Conservation (phyloP, 2,113 vertebrate genomes). For the Uria lomvia region DNA sequence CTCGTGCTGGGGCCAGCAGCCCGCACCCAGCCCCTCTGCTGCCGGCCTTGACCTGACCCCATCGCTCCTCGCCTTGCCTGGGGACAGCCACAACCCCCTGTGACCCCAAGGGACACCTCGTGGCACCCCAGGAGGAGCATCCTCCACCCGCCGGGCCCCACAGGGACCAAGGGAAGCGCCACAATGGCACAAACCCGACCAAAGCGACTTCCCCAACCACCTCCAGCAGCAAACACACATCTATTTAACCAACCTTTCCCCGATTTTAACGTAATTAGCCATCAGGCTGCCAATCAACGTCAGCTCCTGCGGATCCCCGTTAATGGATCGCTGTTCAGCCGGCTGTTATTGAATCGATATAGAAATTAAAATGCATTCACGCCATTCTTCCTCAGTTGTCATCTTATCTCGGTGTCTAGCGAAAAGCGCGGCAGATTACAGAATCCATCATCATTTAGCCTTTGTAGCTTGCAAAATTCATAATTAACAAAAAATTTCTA, state of each 20-base stretch:
- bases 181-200: accelerated
- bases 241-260: background rate
- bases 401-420: background rate
- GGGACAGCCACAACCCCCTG: background rate
- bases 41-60: background rate
- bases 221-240: background rate
- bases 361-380: background rate
- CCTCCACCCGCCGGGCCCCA: background rate
- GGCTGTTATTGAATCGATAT: background rate
- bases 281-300: background rate
- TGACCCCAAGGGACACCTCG: accelerated
- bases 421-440: background rate
- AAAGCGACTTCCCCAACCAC: background rate
- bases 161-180: background rate
- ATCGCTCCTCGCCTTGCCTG: background rate
- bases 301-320: background rate
- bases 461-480: conserved; percentile 1
- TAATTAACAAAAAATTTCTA: conserved; percentile 52
- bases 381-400: background rate
- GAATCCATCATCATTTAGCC: conserved; percentile 7
- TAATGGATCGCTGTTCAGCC: background rate
- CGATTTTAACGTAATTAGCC: background rate
- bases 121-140: background rate
- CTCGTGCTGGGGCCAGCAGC: background rate
- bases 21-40: background rate